Conservation (phyloP, 2,888 invertebrate genomes). For the Criorhina ranunculi region DNA sequence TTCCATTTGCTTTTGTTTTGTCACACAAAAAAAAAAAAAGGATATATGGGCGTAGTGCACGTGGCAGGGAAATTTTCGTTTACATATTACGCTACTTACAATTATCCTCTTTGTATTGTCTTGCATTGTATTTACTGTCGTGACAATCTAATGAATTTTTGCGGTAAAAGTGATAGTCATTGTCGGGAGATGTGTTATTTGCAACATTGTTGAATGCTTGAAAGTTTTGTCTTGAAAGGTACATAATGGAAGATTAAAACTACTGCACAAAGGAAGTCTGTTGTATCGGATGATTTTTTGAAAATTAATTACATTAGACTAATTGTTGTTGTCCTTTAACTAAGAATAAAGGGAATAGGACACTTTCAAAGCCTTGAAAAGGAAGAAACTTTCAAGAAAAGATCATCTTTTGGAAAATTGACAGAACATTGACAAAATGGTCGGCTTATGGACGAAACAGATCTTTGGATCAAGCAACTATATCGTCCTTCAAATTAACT, state of each 20-base stretch:
- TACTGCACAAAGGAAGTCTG: background rate
- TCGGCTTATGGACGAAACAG: no score
- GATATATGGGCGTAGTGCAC: constrained; percentile 29
- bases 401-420: no score
- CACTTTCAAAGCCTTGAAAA: no score
- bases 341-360: no score
- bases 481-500: no score
- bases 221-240: constrained; percentile 26
- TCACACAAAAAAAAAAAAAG: constrained; percentile 22
- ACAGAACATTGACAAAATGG: no score
- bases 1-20: constrained; percentile 50
- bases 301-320: background rate
- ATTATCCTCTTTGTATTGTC: constrained; percentile 53
- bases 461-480: no score
- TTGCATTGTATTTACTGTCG: constrained; percentile 9
- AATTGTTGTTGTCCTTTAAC: no score
- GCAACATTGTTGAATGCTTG: constrained; percentile 6
- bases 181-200: constrained; percentile 32
- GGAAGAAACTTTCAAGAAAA: no score
- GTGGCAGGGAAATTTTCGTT: constrained; percentile 63
- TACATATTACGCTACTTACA: constrained; percentile 64
- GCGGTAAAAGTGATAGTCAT: constrained; percentile 52
- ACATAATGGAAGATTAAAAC: constrained; percentile 36
- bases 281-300: background rate
- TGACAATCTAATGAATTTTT: constrained; percentile 61